Conservation (phyloP, 2,888 invertebrate species). For the Pammene fasciana region DNA sequence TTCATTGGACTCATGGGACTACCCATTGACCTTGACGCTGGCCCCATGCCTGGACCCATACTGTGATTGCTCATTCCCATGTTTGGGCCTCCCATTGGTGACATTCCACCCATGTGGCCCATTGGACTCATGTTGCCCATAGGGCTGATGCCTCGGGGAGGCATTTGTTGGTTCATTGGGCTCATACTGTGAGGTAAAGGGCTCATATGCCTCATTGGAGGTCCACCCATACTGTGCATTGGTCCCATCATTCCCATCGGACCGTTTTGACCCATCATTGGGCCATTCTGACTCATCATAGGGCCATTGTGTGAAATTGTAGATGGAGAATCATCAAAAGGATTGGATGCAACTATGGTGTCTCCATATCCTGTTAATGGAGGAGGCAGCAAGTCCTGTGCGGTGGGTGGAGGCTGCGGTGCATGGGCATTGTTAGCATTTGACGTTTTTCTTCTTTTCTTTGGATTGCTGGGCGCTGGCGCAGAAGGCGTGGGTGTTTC, state of each 20-base stretch:
- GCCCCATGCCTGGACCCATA: slow-evolving; percentile 85
- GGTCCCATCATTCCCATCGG: slow-evolving; percentile 87
- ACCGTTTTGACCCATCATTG: slow-evolving; percentile 87
- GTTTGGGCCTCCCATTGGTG: slow-evolving; percentile 88
- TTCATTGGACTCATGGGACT: slow-evolving; percentile 91
- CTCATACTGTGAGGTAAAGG: slow-evolving; percentile 84
- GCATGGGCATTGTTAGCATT: slow-evolving; percentile 86
- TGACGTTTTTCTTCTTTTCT: slow-evolving; percentile 92
- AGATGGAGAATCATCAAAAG: slow-evolving; percentile 95
- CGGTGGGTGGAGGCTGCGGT: slow-evolving; percentile 88
- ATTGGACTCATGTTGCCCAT: slow-evolving; percentile 89
- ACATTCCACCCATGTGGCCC: slow-evolving; percentile 86
- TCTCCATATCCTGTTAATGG: slow-evolving; percentile 96
- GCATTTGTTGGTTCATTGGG: slow-evolving; percentile 86
- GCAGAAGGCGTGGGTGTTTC: slow-evolving; percentile 87
- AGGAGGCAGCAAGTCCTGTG: slow-evolving; percentile 91
- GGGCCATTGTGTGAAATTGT: slow-evolving; percentile 84
- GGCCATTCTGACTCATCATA: slow-evolving; percentile 85
- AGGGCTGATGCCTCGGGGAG: slow-evolving; percentile 85
- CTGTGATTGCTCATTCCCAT: slow-evolving; percentile 86
- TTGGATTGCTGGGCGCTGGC: slow-evolving; percentile 91
- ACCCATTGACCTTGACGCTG: slow-evolving; percentile 85
- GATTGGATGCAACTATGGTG: slow-evolving; percentile 96
- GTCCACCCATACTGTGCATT: slow-evolving; percentile 85
- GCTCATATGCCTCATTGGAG: slow-evolving; percentile 87